Evolutionary conservation across 2,888 invertebrate species (phyloP).

Genomic region (Eupelmus urozonus): DNA sequence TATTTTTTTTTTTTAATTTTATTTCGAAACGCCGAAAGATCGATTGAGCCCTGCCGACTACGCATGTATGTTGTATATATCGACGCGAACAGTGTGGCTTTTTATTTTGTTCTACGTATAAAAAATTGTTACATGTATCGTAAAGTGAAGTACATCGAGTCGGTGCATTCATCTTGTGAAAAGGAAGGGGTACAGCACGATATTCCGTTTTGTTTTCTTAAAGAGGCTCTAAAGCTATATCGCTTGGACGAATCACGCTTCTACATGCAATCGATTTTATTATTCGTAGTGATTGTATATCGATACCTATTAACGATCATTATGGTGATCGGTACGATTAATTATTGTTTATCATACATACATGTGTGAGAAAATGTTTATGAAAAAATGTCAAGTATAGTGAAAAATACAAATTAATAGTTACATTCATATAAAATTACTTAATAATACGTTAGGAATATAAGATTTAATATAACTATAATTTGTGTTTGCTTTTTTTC

Average conservation of each 20-base stretch:
- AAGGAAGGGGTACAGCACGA: slow-evolving; percentile 19
- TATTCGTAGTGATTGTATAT: neutral
- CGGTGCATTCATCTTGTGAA: slow-evolving; percentile 25
- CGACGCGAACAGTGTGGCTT: slow-evolving; percentile 21
- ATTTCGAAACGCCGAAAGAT: slow-evolving; percentile 16
- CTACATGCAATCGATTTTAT: slow-evolving; percentile 10
- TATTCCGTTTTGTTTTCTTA: slow-evolving; percentile 19
- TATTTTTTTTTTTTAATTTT: slow-evolving; percentile 14
- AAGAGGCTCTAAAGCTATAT: slow-evolving; percentile 49
- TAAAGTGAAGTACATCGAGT: slow-evolving; percentile 43
- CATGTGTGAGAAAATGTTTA: neutral
- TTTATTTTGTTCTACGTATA: slow-evolving; percentile 33
- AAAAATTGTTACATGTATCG: slow-evolving; percentile 42
- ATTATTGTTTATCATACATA: neutral
- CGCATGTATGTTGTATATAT: slow-evolving; percentile 1
- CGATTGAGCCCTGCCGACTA: slow-evolving; percentile 16
- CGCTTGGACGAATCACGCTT: neutral
- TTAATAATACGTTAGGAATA: neutral
- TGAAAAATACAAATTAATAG: neutral
- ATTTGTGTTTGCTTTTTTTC: too few relatives aligned
- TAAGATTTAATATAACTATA: neutral
- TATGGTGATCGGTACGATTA: neutral
- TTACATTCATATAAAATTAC: neutral
- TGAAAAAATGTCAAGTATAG: too few relatives aligned
- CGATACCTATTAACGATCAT: neutral